Evolutionary conservation across 2,797 vertebrate genomes (phyloP), one percentile per base, ranked within the genome.

Genomic region (Margarornis squamiger): DNA sequence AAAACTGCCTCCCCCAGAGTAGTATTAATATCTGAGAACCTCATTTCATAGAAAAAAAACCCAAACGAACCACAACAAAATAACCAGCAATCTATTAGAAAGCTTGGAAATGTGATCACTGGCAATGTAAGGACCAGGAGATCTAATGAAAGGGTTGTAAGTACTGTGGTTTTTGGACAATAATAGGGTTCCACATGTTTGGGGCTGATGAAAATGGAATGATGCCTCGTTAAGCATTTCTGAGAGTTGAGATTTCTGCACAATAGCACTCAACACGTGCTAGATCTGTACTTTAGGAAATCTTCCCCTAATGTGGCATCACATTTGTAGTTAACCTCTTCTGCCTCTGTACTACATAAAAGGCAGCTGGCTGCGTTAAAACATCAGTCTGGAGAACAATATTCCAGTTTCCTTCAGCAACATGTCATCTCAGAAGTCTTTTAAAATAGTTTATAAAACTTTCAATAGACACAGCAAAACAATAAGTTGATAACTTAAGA

Each of bases 371-470:
- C 43, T 77, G 51, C 79, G 57, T 77, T 96, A 88, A 94, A 94
- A 95, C 93, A 95, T 96, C 93, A 73, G 32, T n/a, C 39, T 91
- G 74, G 70, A 95, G 92, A 97, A 96, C 92, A 96, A 96, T 94
- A 95, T 96, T 95, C 34, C 29, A 14, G 78, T 75, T 94, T 95
- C 95, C 95, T 96, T 61, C 82, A 92, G 21, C 51, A 66, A 77
- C 65, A 17, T 66, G 70, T 49, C 0, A 30, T 61, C 91, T 88
- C 79, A 91, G 92, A 93, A 83, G 81, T 83, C 72, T 96, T 93
- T 96, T 68, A 51, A 83, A 89, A 90, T 32, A 93, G 89, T 93
- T 96, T 96, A 93, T 92, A 83, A 86, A 88, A 93, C 89, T 81
- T 93, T 66, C 87, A 75, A 55, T 30, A 94, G 92, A 92, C 78